Conservation (phyloP, 2,113 vertebrate species). For the Prunella himalayana region DNA sequence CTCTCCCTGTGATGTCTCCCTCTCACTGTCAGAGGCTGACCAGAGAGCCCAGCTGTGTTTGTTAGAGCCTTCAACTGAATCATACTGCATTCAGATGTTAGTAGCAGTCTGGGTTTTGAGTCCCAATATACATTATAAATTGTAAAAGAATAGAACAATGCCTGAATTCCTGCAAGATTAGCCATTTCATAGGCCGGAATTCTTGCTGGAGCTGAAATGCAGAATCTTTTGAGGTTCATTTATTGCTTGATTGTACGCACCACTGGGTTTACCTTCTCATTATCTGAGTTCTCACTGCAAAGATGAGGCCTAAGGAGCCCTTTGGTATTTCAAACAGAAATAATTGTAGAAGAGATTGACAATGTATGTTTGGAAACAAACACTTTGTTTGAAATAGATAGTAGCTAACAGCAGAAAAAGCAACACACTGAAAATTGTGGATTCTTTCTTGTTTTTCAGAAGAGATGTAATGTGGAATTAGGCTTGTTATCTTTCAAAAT, state of each 20-base stretch:
- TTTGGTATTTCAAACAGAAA: slow-evolving; percentile 48
- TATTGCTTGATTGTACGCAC: slow-evolving; percentile 32
- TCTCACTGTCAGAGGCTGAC: background rate
- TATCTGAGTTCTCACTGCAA: slow-evolving; percentile 29
- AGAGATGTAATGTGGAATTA: background rate
- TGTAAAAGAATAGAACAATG: background rate
- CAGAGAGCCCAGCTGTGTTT: background rate
- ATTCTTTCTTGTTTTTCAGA: background rate
- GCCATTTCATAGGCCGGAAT: slow-evolving; percentile 4
- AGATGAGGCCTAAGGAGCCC: slow-evolving; percentile 31
- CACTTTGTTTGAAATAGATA: slow-evolving; percentile 9
- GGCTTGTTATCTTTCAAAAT: background rate
- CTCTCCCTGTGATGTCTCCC: background rate
- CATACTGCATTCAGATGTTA: background rate
- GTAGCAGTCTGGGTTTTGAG: background rate
- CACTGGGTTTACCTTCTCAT: background rate
- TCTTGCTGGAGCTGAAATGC: slow-evolving; percentile 21
- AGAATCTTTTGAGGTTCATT: slow-evolving; percentile 55
- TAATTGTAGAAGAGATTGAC: slow-evolving; percentile 41
- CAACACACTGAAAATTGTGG: background rate
- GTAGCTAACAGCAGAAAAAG: background rate
- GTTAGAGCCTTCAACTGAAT: background rate
- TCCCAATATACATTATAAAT: background rate
- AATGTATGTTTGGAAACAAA: background rate
- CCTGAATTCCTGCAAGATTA: slow-evolving; percentile 28